Base-by-base conservation (phyloP, 1,140 invertebrate genomes). In the Lysiphlebus fabarum region DNA sequence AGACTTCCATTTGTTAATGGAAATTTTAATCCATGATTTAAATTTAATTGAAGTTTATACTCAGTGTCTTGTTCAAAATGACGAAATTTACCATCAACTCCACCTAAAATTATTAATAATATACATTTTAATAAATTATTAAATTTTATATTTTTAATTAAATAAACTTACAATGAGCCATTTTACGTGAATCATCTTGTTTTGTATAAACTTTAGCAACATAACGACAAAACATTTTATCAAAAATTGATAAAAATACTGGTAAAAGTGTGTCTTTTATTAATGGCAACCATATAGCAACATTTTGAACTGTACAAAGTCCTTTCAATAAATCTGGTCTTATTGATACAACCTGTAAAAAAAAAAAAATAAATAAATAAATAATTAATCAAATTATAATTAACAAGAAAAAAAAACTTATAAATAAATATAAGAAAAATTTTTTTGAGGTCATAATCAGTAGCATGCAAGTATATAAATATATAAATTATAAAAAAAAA, bases 1-100 rank as follows among this genome's bases (percentile, higher is more conserved):
- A 82, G 73, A 42, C 84, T 85, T 42, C 84, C 84, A 70, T 86
- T 86, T 10, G 84, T 85, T 47, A 86, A 77, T 7, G 84, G 84
- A 66, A 86, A 86, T 61, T 83, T 82, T 12, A 80, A 72, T 11
- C 81, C 78, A 26, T 76, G 70, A 58, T 77, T 77, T 56, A 71
- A 66, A 63, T 78, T 81, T 69, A 76, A 62, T 54, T 78, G 73
- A 10, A 75, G 61, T 61, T 74, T 75, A 58, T 77, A 73, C 51
- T 74, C 74, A 44, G 70, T 66, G 55, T 76, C 74, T 43, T 76
- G 76, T 47, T 74, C 79, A 56, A 83, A 83, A 11, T 80, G 81
- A 9, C 82, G 72, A 67, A 84, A 84, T 67, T 83, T 84, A 10
- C 83, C 83, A 62, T 84, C 82, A 44, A 84, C 67, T 5, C 83